Evolutionary conservation across 2,797 vertebrate genomes (phyloP).

Genomic region (Sebastolobus altivelis): DNA sequence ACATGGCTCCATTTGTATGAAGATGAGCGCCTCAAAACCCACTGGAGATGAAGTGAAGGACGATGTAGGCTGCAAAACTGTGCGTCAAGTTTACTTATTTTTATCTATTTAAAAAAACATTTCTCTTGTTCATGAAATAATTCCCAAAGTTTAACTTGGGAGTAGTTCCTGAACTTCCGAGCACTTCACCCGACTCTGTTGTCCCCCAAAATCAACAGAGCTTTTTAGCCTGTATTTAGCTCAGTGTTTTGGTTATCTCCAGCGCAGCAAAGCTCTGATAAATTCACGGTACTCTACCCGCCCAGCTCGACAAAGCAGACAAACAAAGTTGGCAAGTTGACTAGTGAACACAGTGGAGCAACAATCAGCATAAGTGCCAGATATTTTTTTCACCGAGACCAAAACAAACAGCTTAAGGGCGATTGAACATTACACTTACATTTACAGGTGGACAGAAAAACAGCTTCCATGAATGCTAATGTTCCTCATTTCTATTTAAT

Average conservation of each 20-base stretch:
- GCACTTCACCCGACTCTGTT: neutral
- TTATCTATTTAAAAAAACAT: neutral
- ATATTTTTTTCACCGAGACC: neutral
- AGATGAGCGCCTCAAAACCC: constrained; percentile 72
- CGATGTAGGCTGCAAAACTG: constrained; percentile 85
- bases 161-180: neutral
- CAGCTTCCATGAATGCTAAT: neutral
- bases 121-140: neutral
- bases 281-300: neutral
- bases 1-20: constrained; percentile 90
- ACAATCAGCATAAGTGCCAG: no score
- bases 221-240: neutral
- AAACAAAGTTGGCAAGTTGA: neutral
- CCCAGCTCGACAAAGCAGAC: neutral
- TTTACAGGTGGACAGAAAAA: neutral
- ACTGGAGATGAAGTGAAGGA: constrained; percentile 61
- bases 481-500: neutral
- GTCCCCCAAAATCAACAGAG: neutral
- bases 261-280: neutral
- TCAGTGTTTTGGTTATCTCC: neutral
- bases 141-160: neutral
- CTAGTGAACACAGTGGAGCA: no score
- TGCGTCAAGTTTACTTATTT: constrained; percentile 71
- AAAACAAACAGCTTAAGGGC: neutral
- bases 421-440: neutral